Conservation (phyloP, 2,113 vertebrate species). For the Coturnix japonica region DNA sequence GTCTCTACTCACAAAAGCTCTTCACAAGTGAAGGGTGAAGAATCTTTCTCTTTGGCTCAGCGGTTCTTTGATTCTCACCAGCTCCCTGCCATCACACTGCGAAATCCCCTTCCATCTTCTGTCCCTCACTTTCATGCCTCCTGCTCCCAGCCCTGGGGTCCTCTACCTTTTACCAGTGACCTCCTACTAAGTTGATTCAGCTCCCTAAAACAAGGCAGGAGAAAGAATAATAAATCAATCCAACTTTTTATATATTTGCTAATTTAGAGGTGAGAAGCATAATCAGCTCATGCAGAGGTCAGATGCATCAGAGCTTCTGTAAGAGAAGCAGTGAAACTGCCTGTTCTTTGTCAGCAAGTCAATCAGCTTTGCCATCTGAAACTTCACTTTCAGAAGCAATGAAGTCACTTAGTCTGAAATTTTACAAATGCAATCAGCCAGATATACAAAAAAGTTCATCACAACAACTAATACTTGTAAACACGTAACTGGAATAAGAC, state of each 20-base stretch:
- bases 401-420: rapidly evolving
- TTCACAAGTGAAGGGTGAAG: neutral
- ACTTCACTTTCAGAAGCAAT: neutral
- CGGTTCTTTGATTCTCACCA: neutral
- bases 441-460: neutral
- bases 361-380: neutral
- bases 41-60: neutral
- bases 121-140: neutral
- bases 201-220: neutral
- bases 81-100: neutral
- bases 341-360: neutral
- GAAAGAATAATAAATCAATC: neutral
- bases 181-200: neutral
- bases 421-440: neutral
- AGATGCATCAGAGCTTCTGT: neutral
- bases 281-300: neutral
- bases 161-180: neutral
- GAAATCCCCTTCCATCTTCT: neutral
- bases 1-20: neutral
- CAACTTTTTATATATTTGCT: neutral
- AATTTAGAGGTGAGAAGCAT: neutral
- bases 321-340: neutral
- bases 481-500: neutral
- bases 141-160: neutral
- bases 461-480: neutral